Conservation (phyloP, 1,140 invertebrate species). For the Leguminivora glycinivorella region DNA sequence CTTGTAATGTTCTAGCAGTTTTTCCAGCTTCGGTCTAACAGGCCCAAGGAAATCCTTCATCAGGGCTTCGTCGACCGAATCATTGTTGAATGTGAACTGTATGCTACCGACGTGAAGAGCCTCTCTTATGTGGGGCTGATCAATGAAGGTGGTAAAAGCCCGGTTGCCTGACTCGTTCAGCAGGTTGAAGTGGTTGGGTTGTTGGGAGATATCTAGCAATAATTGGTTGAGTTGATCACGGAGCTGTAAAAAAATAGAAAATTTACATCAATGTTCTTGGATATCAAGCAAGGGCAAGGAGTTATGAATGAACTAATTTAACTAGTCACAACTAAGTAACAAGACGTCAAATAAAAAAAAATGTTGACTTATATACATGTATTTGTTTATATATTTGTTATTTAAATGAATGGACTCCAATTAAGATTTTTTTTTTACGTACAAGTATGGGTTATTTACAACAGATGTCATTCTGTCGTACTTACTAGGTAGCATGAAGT, state of each 20-base stretch:
- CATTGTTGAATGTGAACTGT: slow-evolving; percentile 53
- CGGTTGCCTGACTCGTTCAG: slow-evolving; percentile 37
- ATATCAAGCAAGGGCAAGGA: too few species aligned
- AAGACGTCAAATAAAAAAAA: too few species aligned
- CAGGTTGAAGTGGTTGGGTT: slow-evolving; percentile 47
- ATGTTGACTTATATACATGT: too few species aligned
- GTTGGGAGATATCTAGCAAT: slow-evolving; percentile 42
- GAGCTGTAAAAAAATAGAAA: slow-evolving; percentile 44
- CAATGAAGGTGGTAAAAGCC: slow-evolving; percentile 41
- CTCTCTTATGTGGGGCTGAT: slow-evolving; percentile 36
- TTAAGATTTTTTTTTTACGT: too few species aligned
- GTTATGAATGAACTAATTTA: too few species aligned
- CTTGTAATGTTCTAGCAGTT: slow-evolving; percentile 52
- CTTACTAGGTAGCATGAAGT: too few species aligned
- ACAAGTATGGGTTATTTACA: too few species aligned
- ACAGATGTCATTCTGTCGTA: too few species aligned
- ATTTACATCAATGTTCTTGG: neutral
- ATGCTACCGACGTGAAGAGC: slow-evolving; percentile 76
- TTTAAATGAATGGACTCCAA: too few species aligned
- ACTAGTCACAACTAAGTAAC: too few species aligned
- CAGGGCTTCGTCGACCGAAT: slow-evolving; percentile 37
- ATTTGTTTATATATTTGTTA: too few species aligned
- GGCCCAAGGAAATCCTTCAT: slow-evolving; percentile 45
- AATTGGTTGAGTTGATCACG: slow-evolving; percentile 47
- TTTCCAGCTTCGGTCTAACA: slow-evolving; percentile 44